Evolutionary conservation across 2,113 vertebrate genomes (phyloP).

Genomic region (Python bivittatus): DNA sequence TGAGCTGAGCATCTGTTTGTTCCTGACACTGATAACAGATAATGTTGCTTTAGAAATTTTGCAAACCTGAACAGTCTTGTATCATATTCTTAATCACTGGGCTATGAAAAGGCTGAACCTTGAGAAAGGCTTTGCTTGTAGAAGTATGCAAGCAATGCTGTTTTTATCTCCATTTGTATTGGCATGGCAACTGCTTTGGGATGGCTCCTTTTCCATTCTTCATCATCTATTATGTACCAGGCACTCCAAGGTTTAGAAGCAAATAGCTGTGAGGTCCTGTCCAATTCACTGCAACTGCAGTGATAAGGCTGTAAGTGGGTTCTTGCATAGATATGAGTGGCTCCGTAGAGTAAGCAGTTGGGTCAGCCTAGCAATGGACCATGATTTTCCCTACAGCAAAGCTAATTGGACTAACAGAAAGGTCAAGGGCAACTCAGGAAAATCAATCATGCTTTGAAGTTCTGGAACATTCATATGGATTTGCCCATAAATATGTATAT

Average conservation of each 20-base stretch:
- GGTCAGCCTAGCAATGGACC: conserved; percentile 16
- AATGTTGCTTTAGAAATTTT: neutral
- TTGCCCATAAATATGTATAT: conserved; percentile 33
- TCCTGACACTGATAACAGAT: neutral
- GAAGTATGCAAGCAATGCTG: neutral
- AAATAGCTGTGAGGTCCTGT: conserved; percentile 2
- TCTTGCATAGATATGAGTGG: neutral
- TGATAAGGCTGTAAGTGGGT: neutral
- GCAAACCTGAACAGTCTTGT: neutral
- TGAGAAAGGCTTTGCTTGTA: neutral
- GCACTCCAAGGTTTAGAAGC: neutral
- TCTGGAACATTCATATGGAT: conserved; percentile 20
- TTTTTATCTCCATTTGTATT: neutral
- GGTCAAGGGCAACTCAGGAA: conserved; percentile 30
- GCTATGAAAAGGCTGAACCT: neutral
- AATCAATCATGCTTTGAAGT: conserved; percentile 19
- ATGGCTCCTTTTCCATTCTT: conserved; percentile 18
- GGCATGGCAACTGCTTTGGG: neutral
- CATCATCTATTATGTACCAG: neutral
- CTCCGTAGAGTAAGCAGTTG: neutral
- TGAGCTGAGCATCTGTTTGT: neutral
- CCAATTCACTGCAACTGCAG: conserved; percentile 6
- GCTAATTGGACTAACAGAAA: conserved; percentile 33
- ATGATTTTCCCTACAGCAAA: conserved; percentile 5
- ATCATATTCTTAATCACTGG: neutral